Conservation (phyloP, 2,113 vertebrate genomes). For the Peucedramus taeniatus region DNA sequence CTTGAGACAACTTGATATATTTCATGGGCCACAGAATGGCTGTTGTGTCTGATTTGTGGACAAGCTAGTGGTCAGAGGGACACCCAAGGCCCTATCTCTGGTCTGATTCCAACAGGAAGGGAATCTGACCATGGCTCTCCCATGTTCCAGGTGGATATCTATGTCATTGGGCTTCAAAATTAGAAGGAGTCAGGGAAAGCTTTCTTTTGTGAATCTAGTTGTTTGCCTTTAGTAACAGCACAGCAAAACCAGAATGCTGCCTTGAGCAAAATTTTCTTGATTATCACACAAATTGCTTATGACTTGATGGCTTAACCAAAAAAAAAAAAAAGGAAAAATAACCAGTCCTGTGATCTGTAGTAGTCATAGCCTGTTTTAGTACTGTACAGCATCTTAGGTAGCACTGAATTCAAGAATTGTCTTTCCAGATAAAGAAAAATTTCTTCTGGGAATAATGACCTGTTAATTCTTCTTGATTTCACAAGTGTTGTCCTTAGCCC, state of each 20-base stretch:
- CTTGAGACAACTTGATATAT: not conserved
- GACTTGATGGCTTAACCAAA: not conserved
- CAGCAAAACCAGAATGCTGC: not conserved
- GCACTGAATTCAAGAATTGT: not conserved
- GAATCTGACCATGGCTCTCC: not conserved
- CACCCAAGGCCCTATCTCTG: not conserved
- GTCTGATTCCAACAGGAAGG: not conserved
- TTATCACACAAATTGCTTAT: not conserved
- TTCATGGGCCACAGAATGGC: not conserved
- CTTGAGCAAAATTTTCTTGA: not conserved
- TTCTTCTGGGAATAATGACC: not conserved
- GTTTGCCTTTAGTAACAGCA: not conserved
- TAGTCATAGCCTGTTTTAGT: not conserved
- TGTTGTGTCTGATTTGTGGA: not conserved
- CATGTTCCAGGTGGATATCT: not conserved
- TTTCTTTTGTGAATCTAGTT: not conserved
- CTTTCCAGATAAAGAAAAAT: not conserved
- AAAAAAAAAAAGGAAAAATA: not conserved
- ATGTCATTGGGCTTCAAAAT: not conserved
- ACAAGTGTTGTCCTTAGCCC: not conserved
- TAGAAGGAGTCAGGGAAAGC: not conserved
- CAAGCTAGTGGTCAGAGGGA: not conserved
- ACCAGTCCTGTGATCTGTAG: not conserved
- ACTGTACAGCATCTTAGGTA: not conserved
- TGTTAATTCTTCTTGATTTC: not conserved